Conservation (phyloP, 1,140 invertebrate genomes). For the Anastrepha obliqua region DNA sequence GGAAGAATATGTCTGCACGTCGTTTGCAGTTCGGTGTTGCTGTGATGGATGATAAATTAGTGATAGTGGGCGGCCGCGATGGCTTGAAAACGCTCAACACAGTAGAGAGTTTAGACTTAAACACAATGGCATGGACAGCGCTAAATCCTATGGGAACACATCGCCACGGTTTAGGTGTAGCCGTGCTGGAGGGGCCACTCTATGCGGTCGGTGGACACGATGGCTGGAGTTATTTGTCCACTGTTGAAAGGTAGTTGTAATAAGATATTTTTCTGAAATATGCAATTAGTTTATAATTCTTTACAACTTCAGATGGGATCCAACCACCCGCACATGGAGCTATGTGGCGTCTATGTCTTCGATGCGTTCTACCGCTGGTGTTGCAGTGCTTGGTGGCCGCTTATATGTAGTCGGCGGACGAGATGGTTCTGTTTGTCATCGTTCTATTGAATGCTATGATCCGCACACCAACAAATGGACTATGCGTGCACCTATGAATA, state of each 20-base stretch:
- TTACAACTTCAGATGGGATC: slow-evolving; percentile 83
- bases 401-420: slow-evolving; percentile 95
- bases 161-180: slow-evolving; percentile 92
- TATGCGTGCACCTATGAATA: slow-evolving; percentile 90
- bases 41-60: slow-evolving; percentile 88
- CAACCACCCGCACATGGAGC: slow-evolving; percentile 88
- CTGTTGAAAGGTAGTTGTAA: slow-evolving; percentile 83
- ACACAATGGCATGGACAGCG: slow-evolving; percentile 85
- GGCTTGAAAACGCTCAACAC: slow-evolving; percentile 94
- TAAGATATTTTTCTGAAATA: neutral
- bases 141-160: slow-evolving; percentile 94
- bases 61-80: slow-evolving; percentile 90
- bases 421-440: slow-evolving; percentile 92
- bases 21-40: slow-evolving; percentile 93
- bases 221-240: slow-evolving; percentile 95
- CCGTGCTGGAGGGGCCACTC: slow-evolving; percentile 89
- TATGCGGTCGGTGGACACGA: slow-evolving; percentile 97
- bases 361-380: slow-evolving; percentile 90
- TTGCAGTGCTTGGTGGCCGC: slow-evolving; percentile 89
- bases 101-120: slow-evolving; percentile 88
- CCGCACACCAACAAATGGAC: slow-evolving; percentile 93
- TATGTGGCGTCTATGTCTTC: slow-evolving; percentile 91
- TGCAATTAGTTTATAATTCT: neutral
- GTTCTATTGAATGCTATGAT: slow-evolving; percentile 95
- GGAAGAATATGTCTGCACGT: slow-evolving; percentile 87